Evolutionary conservation across 92 coral and sea anemone species (phyloP).

Genomic region (Phenganax stokvisi): DNA sequence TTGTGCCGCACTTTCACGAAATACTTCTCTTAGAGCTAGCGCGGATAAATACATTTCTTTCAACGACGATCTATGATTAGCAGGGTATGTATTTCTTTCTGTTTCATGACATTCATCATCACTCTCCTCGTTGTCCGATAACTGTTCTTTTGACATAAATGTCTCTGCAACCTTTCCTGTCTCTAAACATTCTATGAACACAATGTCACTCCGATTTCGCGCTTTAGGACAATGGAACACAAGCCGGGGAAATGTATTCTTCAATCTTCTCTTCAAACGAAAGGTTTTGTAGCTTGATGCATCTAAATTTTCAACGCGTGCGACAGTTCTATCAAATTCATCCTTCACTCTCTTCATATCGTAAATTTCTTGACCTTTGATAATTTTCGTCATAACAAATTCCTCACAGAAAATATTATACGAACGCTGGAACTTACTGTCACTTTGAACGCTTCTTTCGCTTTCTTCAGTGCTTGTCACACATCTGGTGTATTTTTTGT

Average conservation of each 20-base stretch:
- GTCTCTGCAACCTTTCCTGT: conserved; percentile 3
- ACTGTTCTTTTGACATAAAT: not conserved
- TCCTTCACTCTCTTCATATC: conserved; percentile 24
- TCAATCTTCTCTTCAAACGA: not conserved
- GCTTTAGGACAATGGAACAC: not conserved
- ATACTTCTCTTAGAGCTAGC: no score
- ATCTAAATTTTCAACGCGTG: not conserved
- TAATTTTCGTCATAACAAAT: not conserved
- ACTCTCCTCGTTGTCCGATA: not conserved
- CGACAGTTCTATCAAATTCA: not conserved
- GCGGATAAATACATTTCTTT: not conserved
- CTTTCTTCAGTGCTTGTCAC: not conserved
- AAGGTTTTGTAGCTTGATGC: not conserved
- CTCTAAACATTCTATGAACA: not conserved
- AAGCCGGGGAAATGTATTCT: not conserved
- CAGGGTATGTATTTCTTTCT: not conserved
- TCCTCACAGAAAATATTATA: conserved; percentile 1
- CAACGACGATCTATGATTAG: not conserved
- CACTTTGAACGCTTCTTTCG: not conserved
- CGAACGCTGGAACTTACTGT: not conserved
- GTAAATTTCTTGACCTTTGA: conserved; percentile 5
- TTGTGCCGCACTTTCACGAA: no score
- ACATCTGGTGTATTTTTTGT: not conserved
- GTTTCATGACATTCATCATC: not conserved
- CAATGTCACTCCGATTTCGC: not conserved